Evolutionary conservation across 2,113 vertebrate species (phyloP), one percentile per base, ranked within the genome.

Genomic region (Paramisgurnus dabryanus): DNA sequence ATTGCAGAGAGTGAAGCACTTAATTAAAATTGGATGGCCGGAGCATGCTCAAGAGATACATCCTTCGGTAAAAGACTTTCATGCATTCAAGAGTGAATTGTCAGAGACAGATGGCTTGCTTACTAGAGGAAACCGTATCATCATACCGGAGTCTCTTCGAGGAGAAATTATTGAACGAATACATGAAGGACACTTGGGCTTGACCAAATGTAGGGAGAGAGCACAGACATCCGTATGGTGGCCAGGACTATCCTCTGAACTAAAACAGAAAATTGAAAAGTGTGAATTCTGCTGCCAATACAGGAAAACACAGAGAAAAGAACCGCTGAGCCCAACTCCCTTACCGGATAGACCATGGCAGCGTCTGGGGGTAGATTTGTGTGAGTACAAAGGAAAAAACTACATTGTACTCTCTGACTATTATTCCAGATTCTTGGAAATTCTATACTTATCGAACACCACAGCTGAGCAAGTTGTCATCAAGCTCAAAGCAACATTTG

Each of bases 371-470:
- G 22, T 76, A 40, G 70, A 82, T 60, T 27, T 82, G 55, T 80
- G 78, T 60, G 45, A 81, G 34, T 7, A 64, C 43, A 65, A 77
- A 17, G 69, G 69, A 57, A 66, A 77, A 76, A 64, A 41, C 6
- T 49, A 82, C 15, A 18, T 61, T 13, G 10, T 80, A n/a, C 40
- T 68, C 18, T 72, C 75, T 4, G 65, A 81, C 18, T 80, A 75
- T 50, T 76, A 61, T 27, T 80, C 77, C 41, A 76, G 75, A 8
- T 85, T 50, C 18, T 4, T 75, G 5, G 80, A 85, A 43, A 76
- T 85, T 27, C 57, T 84, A 12, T 58, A 81, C 39, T 2, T 84
- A 27, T 58, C 39, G 0, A 15, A 34, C 15, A 80, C 78, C 15
- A 76, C 79, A 43, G 71, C n/a, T 17, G 45, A 45, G 3, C 63